Conservation (phyloP, 1,140 invertebrate species). For the Cotesia typhae region DNA sequence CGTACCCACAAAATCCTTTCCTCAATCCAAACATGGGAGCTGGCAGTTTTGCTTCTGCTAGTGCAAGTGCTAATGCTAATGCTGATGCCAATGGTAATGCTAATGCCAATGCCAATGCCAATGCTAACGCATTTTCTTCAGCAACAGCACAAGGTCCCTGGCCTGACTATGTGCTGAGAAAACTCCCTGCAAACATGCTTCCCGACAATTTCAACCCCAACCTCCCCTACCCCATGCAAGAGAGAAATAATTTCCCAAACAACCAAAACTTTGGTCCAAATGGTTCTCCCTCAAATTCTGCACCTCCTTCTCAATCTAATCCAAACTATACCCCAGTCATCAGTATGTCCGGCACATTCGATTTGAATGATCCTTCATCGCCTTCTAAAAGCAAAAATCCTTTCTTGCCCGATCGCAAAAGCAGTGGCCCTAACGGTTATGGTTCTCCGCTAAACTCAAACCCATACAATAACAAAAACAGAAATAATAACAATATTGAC, state of each 20-base stretch:
- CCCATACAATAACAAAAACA: conserved; percentile 6
- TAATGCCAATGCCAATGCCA: neutral
- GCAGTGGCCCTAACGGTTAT: conserved; percentile 3
- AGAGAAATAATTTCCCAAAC: neutral
- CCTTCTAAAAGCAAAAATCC: conserved; percentile 9
- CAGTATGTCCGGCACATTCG: conserved; percentile 30
- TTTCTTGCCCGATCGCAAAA: neutral
- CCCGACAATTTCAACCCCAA: too few relatives aligned
- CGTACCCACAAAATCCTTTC: neutral
- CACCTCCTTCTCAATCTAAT: neutral
- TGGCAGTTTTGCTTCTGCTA: conserved; percentile 17
- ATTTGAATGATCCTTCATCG: neutral
- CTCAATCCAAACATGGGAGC: conserved; percentile 5
- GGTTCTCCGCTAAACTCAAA: conserved; percentile 15
- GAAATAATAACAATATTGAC: neutral
- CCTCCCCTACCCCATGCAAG: too few relatives aligned
- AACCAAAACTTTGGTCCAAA: neutral
- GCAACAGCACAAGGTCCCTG: too few relatives aligned
- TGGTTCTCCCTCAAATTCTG: neutral
- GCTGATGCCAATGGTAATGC: conserved; percentile 4
- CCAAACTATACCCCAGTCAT: conserved; percentile 27
- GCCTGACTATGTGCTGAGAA: too few relatives aligned
- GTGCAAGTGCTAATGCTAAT: conserved; percentile 16
- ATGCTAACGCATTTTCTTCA: neutral
- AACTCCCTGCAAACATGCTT: too few relatives aligned